Evolutionary conservation across 2,888 invertebrate species (phyloP).

Genomic region (Folsomia manolachei): DNA sequence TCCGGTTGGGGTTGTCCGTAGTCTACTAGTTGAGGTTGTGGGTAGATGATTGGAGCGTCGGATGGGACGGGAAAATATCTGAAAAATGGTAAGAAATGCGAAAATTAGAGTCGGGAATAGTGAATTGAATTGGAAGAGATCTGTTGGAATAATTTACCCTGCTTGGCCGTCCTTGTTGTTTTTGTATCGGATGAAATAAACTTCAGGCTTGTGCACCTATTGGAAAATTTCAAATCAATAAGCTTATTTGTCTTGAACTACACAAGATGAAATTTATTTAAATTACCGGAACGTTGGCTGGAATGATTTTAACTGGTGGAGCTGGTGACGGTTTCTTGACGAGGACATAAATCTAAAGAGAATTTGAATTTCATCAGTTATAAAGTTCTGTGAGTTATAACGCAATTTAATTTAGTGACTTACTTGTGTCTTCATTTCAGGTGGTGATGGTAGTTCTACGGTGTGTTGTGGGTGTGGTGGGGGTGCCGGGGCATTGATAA

Average conservation of each 20-base stretch:
- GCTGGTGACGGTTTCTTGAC: conserved; percentile 14
- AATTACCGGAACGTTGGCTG: too few relatives aligned
- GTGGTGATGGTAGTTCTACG: conserved; percentile 10
- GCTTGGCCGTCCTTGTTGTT: background rate
- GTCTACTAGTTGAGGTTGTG: background rate
- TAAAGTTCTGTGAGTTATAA: too few relatives aligned
- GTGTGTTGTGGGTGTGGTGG: conserved; percentile 11
- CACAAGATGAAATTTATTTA: too few relatives aligned
- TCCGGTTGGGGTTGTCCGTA: background rate
- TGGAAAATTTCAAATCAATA: too few relatives aligned
- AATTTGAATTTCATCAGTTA: too few relatives aligned
- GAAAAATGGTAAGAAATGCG: too few relatives aligned
- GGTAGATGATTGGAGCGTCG: background rate
- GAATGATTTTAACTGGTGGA: conserved; percentile 12
- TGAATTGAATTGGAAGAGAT: background rate
- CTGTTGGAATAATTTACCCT: background rate
- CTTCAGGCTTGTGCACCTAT: conserved; percentile 15
- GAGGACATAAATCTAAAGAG: conserved; percentile 15
- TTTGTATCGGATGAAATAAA: conserved; percentile 16
- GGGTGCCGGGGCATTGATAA: conserved; percentile 14
- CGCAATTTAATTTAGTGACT: too few relatives aligned
- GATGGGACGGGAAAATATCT: background rate
- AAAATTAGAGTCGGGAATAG: background rate
- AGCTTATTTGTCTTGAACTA: too few relatives aligned
- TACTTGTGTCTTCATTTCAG: conserved; percentile 15